A percentile compares a stretch with the other conserved stretches of the same genome.
Conservation (phyloP, 2,113 vertebrate genomes). For the Eulacestoma nigropectus region DNA sequence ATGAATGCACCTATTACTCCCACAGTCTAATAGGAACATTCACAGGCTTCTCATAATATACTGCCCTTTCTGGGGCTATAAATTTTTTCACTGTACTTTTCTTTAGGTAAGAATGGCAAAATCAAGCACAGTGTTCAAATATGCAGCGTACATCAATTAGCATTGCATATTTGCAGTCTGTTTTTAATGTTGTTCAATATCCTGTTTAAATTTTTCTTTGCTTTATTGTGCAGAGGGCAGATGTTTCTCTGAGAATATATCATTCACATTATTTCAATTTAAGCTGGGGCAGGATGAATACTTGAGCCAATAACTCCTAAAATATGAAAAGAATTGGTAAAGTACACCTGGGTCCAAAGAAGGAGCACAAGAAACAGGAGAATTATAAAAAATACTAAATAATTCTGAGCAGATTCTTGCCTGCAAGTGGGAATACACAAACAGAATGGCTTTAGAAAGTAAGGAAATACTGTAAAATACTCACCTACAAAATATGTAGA, state of each 20-base stretch:
- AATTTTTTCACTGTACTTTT: background rate
- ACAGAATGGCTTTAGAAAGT: background rate
- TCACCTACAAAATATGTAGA: background rate
- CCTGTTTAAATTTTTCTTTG: background rate
- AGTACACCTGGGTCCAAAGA: background rate
- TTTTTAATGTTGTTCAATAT: background rate
- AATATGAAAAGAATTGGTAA: slow-evolving; percentile 7
- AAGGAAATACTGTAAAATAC: background rate
- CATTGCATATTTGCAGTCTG: background rate
- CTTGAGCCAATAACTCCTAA: background rate
- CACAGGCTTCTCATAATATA: background rate
- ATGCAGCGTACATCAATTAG: background rate
- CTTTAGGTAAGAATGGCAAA: background rate
- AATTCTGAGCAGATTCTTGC: background rate
- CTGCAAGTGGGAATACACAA: background rate
- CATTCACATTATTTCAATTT: background rate
- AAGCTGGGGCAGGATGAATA: background rate
- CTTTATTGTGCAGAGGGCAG: background rate
- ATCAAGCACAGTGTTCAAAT: background rate
- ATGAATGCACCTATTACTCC: background rate
- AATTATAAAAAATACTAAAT: background rate
- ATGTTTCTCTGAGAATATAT: background rate
- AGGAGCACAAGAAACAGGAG: background rate
- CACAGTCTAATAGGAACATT: background rate
- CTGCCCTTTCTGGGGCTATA: background rate